Conservation (phyloP, 23 tunicate genomes). For the Diplosoma virens region DNA sequence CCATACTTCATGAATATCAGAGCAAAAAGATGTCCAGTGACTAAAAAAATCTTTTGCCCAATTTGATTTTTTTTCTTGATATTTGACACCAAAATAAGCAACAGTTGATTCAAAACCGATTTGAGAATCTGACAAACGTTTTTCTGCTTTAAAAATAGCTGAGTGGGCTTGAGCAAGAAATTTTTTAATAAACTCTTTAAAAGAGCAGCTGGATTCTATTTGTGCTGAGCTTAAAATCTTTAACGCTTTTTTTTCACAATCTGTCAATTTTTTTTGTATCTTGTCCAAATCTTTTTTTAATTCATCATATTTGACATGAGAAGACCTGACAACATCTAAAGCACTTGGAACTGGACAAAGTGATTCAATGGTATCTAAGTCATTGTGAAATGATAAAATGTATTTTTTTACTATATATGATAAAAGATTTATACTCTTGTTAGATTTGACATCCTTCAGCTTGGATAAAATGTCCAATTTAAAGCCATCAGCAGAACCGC, state of each 20-base stretch:
- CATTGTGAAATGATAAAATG: background rate
- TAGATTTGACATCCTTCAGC: slow-evolving; percentile 73
- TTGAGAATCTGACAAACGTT: background rate
- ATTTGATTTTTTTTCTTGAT: background rate
- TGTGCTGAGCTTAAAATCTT: background rate
- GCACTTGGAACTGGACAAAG: slow-evolving; percentile 1
- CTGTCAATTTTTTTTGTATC: background rate
- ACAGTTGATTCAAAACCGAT: background rate
- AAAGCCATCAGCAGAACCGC: slow-evolving; percentile 70
- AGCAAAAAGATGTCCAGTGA: slow-evolving; percentile 10
- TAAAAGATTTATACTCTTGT: background rate
- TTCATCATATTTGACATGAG: slow-evolving; percentile 3
- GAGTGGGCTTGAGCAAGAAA: background rate
- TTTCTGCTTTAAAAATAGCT: background rate
- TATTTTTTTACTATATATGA: slow-evolving; percentile 2
- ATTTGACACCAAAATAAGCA: background rate
- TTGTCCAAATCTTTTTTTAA: background rate
- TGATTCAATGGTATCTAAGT: background rate
- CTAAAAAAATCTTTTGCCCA: slow-evolving; percentile 5
- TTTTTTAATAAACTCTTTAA: background rate
- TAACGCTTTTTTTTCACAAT: background rate
- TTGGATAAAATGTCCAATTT: slow-evolving; percentile 68
- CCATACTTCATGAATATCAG: slow-evolving; percentile 14
- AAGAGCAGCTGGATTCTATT: background rate
- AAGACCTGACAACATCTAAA: background rate